Conservation (phyloP, 2,888 invertebrate species). For the Tillus elongatus region DNA sequence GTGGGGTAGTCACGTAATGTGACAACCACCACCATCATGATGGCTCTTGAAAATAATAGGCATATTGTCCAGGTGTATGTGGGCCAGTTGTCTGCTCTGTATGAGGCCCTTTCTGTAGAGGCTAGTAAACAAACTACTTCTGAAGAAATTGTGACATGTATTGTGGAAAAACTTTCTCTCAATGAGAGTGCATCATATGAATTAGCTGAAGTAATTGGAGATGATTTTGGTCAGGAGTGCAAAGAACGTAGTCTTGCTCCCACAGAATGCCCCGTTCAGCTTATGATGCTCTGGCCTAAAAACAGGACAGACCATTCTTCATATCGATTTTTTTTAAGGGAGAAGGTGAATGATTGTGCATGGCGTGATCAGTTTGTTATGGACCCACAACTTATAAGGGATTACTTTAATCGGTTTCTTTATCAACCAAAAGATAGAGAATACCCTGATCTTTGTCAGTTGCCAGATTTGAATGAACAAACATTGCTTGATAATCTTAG, state of each 20-base stretch:
- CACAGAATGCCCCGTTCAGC: slow-evolving; percentile 70
- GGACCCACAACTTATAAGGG: slow-evolving; percentile 86
- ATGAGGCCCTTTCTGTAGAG: slow-evolving; percentile 83
- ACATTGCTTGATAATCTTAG: slow-evolving; percentile 84
- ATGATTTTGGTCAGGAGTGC: slow-evolving; percentile 79
- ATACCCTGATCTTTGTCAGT: slow-evolving; percentile 90
- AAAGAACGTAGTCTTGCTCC: slow-evolving; percentile 82
- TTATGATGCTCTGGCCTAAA: slow-evolving; percentile 76
- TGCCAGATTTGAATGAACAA: slow-evolving; percentile 90
- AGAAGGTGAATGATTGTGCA: slow-evolving; percentile 73
- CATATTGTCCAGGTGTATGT: slow-evolving; percentile 80
- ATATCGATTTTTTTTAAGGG: slow-evolving; percentile 75
- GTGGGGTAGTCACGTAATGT: too few species aligned
- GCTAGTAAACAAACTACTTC: slow-evolving; percentile 87
- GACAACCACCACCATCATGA: too few species aligned
- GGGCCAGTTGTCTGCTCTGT: slow-evolving; percentile 77
- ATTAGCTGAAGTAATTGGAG: slow-evolving; percentile 80
- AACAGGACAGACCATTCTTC: slow-evolving; percentile 47
- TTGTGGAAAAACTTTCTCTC: slow-evolving; percentile 63
- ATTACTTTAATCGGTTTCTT: slow-evolving; percentile 83
- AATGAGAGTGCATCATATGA: slow-evolving; percentile 62
- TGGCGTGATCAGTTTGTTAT: slow-evolving; percentile 84
- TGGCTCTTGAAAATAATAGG: slow-evolving; percentile 54
- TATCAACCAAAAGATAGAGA: slow-evolving; percentile 89
- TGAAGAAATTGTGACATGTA: slow-evolving; percentile 84